phyloP scores from a whole-genome alignment of 1,140 invertebrate species.

The Medauroidea extradentata region DNA sequence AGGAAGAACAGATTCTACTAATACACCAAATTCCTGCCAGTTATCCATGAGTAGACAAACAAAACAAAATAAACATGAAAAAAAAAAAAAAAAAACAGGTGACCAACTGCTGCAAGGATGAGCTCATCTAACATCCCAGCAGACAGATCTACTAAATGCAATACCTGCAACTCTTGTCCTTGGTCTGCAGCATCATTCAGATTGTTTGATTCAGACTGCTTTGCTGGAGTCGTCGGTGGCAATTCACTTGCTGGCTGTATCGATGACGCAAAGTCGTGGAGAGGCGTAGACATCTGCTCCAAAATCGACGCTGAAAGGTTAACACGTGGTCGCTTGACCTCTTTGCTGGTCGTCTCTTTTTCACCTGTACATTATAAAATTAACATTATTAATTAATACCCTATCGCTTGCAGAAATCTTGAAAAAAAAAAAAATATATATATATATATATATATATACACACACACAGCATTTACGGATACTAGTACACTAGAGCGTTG shows the following conservation, averaged over 20 bases:
- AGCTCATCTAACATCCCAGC: neutral
- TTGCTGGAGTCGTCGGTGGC: neutral
- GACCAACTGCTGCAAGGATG: neutral
- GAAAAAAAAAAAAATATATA: too few relatives aligned
- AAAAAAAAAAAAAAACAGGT: neutral
- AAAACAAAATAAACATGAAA: too few relatives aligned
- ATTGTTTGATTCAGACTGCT: constrained; percentile 3
- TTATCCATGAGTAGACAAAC: too few relatives aligned
- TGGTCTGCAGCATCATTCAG: constrained; percentile 15
- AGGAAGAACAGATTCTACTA: too few relatives aligned
- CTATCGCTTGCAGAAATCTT: too few relatives aligned
- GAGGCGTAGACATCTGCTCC: constrained; percentile 59
- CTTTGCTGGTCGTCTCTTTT: constrained; percentile 50
- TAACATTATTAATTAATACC: too few relatives aligned
- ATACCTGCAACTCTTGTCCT: constrained; percentile 23
- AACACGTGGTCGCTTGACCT: constrained; percentile 53
- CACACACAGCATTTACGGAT: too few relatives aligned
- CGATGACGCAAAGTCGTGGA: constrained; percentile 48
- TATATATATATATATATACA: too few relatives aligned
- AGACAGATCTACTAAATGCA: neutral
- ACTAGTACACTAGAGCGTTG: too few relatives aligned
- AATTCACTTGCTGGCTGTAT: neutral
- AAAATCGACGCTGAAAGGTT: constrained; percentile 61
- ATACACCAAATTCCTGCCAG: too few relatives aligned
- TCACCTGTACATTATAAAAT: constrained; percentile 44